A percentile compares a stretch with the other conserved stretches of the same genome.
These are phyloP conservation scores for Bombylius discolor DNA, from an alignment of 2,888 invertebrate species.

Conservation along the genomic window DNA sequence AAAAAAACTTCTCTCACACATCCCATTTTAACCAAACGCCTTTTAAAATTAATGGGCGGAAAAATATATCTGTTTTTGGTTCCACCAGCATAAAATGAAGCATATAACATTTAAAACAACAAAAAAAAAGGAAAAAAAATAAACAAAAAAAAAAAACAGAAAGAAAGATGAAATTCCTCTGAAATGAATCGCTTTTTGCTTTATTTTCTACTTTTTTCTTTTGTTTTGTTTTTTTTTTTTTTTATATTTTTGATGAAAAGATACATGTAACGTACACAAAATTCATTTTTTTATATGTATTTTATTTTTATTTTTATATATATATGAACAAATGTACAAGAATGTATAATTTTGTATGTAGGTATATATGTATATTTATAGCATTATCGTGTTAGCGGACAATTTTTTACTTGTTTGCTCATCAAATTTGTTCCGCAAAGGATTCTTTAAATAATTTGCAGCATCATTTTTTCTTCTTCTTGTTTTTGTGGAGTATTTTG, in stretches of 20 bases:
- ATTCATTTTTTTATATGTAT: too few species aligned
- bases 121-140: too few species aligned
- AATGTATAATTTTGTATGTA: neutral
- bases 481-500: too few species aligned
- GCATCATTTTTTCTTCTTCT: too few species aligned
- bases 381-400: neutral
- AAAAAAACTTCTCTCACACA: neutral
- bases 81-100: neutral
- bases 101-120: too few species aligned
- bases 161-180: neutral
- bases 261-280: neutral
- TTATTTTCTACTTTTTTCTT: neutral
- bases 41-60: neutral
- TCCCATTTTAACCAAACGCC: neutral
- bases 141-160: neutral
- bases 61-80: neutral
- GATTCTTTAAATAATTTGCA: neutral
- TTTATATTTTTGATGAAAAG: neutral
- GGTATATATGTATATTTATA: neutral
- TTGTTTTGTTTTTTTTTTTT: neutral
- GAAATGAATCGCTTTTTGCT: neutral
- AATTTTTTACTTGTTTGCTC: neutral
- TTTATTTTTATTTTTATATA: neutral
- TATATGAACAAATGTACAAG: neutral
- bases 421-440: neutral